Base-by-base conservation (phyloP, 2,888 invertebrate species). In the Sarcophaga caerulescens region DNA sequence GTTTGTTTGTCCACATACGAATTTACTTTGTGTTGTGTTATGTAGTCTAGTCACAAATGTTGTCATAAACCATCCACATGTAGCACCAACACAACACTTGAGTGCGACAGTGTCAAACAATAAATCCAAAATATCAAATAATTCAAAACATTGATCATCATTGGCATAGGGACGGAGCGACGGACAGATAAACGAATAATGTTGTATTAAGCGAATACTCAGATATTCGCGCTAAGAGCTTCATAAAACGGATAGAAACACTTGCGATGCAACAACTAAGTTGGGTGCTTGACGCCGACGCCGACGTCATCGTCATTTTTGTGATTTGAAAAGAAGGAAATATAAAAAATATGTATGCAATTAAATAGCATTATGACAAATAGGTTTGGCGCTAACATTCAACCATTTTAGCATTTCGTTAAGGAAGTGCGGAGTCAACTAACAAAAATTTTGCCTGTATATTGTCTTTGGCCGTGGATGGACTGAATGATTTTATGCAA, bases 81-180 rank as follows among this genome's bases (percentile, higher is more conserved):
- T 91, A 63, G 66, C 81, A 86, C 77, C 71, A 79, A 79, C 63
- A 90, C 89, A 62, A 77, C 71, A 77, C 71, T 65, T 89, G 88
- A 70, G 70, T 90, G 89, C 89, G 90, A 90, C 90, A 92, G 91
- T 91, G 90, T 90, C 90, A 90, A 91, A 90, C 90, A 78, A 83
- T 87, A 87, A 91, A 92, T 91, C 90, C 91, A 90, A 90, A 91
- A 91, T 52, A 52, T 52, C 52, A 52, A 90, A 91, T 92, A 91
- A 91, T 91, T 91, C 91, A 91, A 90, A 89, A 89, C 91, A 92
- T 92, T 91, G 91, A 92, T 92, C 91, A 92, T 90, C 88, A 90
- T 76, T 73, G 73, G 65, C 74, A 79, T 14, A 52, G 0, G 17
- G 17, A 12, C 47, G 59, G 35, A 23, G 57, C 63, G 14, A 65